Conservation (phyloP, 1,140 invertebrate genomes). For the Ceratina calcarata region DNA sequence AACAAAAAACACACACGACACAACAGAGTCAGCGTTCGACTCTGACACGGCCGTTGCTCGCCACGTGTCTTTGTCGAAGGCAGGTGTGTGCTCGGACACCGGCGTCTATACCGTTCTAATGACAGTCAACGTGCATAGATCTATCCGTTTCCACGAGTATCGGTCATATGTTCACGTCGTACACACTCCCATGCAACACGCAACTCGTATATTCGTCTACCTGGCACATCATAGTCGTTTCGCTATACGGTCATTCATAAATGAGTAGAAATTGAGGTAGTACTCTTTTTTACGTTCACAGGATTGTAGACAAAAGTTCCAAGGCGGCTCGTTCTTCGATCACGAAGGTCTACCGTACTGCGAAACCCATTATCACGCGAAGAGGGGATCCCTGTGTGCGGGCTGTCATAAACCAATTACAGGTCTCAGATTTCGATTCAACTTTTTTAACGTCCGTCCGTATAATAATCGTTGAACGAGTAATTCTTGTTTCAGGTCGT, state of each 20-base stretch:
- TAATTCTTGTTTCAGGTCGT: conserved; percentile 84
- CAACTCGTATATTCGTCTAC: background rate
- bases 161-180: background rate
- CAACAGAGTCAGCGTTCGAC: conserved; percentile 36
- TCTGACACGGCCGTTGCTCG: conserved; percentile 13
- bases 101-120: background rate
- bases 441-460: too few relatives aligned
- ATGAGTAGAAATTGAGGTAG: background rate
- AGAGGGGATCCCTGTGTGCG: conserved; percentile 96
- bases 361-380: conserved; percentile 98
- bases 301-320: conserved; percentile 96
- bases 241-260: background rate
- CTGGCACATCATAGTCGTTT: background rate
- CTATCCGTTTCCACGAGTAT: too few relatives aligned
- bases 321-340: conserved; percentile 96
- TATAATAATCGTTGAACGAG: background rate
- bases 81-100: background rate
- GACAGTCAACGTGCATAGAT: background rate
- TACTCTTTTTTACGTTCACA: conserved; percentile 77
- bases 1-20: conserved; percentile 57
- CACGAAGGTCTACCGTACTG: conserved; percentile 98
- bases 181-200: background rate
- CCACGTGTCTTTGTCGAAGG: conserved; percentile 15
- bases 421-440: conserved; percentile 77
- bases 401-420: conserved; percentile 98